Evolutionary conservation across 2,888 invertebrate genomes (phyloP), one percentile per base, ranked within the genome.

Genomic region (Ennomos fuscantarius): DNA sequence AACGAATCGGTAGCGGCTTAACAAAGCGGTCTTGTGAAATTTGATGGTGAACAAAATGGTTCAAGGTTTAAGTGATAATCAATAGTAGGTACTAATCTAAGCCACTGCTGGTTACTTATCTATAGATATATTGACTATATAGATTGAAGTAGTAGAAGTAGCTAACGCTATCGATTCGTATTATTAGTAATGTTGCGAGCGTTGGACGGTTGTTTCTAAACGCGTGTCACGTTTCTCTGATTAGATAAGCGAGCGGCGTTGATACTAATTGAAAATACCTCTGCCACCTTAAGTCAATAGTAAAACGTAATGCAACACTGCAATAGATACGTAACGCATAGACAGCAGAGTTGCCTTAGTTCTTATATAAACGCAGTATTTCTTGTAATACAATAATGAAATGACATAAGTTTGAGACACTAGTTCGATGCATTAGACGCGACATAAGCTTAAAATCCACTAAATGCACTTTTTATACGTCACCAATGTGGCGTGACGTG

Each of bases 1-100:
- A 82, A 74, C 79, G 74, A 83, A 82, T 83, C 74, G 69, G 82
- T 81, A 83, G 81, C 81, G 51, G 62, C 24, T 54, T 60, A 55
- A 72, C 72, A 72, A 75, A 76, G 71, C 66, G 34, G 15, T 47
- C 47, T 83, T 83, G 76, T 63, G 81, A 69, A 84, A 84, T 67
- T 60, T n/a, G 24, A 43, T 47, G 37, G 36, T 34, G 43, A 70
- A 72, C 71, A 73, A 84, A 83, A 79, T 78, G 66, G 80, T 81
- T 82, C 88, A 89, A 88, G 87, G 89, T 64, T 24, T 24, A 24
- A 66, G 63, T 58, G 53, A 9, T 42, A 13, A 24, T 24, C 24
- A 24, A 24, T 24, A 24, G 24, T 24, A 24, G 37, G 9, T 35
- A 12, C 42, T 48, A 24, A 43, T 43, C 54, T 48, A 11, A 43